Evolutionary conservation across 2,113 vertebrate species (phyloP), one percentile per base, ranked within the genome.

Genomic region (Theristicus caerulescens): DNA sequence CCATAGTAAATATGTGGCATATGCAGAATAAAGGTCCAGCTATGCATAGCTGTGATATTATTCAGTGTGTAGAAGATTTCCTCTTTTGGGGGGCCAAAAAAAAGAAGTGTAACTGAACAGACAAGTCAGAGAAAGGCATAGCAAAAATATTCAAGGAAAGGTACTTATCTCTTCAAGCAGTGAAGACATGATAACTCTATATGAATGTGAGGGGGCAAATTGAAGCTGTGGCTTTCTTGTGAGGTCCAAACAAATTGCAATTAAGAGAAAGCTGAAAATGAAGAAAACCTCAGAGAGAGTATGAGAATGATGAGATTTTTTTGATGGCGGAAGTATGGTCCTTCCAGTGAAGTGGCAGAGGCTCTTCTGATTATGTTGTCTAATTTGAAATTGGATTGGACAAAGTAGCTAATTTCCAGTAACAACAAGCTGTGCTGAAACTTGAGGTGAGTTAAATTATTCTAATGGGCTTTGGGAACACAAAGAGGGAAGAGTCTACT

Each of bases 381-480:
- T 90, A 88, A 93, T 93, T 81, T 94, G 82, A 95, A 81, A 88
- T 54, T 83, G 55, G 18, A 81, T 90, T 1, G 10, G 90, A 92
- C 85, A 83, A 93, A 93, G 66, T 90, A 88, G 67, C 7, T 93
- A 62, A 93, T 96, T 96, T 95, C n/a, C 38, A 42, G 29, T 77
- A 92, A 90, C 78, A 94, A 78, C 64, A 96, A 96, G 90, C 58
- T 82, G 27, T 85, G 54, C 62, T 90, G 71, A 82, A 95, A 66
- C 22, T 80, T 85, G 55, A 85, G 78, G 81, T 55, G 42, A 54
- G 66, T 47, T 72, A 82, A 91, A 90, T 85, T 87, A 91, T 89
- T 93, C 84, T 95, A 93, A 86, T 90, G 24, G 79, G 92, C 67
- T 87, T 89, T 87, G 71, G 78, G 89, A 94, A 93, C 91, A 82